Conservation (phyloP, 2,888 invertebrate genomes). For the Galerucella nymphaeae region DNA sequence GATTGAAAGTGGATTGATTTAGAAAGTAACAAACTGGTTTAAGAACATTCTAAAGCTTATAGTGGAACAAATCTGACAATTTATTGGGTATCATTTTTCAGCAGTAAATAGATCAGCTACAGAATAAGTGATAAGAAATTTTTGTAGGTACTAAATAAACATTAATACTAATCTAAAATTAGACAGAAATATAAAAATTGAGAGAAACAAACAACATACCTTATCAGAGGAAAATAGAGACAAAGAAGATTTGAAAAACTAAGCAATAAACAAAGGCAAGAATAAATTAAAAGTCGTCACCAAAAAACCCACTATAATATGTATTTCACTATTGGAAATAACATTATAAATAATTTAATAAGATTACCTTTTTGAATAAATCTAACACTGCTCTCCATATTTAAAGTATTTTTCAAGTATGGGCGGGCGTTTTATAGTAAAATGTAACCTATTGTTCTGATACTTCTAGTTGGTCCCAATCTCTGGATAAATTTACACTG, state of each 20-base stretch:
- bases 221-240: too few species aligned
- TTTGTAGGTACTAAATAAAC: too few species aligned
- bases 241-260: too few species aligned
- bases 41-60: background rate
- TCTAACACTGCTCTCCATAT: conserved; percentile 51
- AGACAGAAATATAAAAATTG: too few species aligned
- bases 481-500: background rate
- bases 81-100: background rate
- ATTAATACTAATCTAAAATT: too few species aligned
- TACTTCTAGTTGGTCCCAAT: background rate
- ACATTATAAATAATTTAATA: conserved; percentile 7
- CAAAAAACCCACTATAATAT: too few species aligned
- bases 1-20: background rate
- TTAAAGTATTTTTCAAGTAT: conserved; percentile 36
- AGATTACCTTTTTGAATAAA: conserved; percentile 54
- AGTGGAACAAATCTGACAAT: conserved; percentile 1
- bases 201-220: too few species aligned
- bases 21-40: background rate
- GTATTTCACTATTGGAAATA: background rate
- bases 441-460: background rate
- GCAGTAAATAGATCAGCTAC: background rate
- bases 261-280: too few species aligned
- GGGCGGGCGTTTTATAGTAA: background rate
- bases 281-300: too few species aligned
- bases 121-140: too few species aligned